These are phyloP conservation scores for Gymnorhina tibicen DNA, from an alignment of 2,113 vertebrate genomes.

Conservation along the genomic window DNA sequence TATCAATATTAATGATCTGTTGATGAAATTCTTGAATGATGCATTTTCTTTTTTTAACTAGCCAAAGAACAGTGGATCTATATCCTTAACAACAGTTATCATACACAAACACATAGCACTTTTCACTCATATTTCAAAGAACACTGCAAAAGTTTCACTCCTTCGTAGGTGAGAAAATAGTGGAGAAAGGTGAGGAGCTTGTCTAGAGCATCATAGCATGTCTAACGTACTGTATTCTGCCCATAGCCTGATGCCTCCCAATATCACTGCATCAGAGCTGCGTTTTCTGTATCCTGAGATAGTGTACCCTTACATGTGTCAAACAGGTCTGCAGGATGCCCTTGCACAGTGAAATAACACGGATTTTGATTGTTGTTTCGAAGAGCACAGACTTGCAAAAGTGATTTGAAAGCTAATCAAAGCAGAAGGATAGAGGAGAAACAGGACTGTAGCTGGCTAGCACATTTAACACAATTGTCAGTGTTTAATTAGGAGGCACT, in stretches of 20 bases:
- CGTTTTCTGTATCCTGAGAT: background rate
- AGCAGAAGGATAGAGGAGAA: background rate
- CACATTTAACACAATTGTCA: background rate
- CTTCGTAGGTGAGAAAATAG: background rate
- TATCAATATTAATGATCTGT: background rate
- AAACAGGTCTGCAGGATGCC: background rate
- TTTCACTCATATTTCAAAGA: background rate
- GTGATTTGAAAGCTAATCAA: background rate
- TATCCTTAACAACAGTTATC: background rate
- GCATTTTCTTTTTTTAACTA: background rate
- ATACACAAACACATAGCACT: background rate
- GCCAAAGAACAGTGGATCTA: background rate
- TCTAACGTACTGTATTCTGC: background rate
- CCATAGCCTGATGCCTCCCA: background rate
- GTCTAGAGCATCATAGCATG: background rate
- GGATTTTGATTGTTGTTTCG: background rate
- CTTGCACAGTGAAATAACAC: background rate
- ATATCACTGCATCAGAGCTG: background rate
- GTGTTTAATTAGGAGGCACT: slow-evolving; percentile 13
- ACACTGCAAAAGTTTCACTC: background rate
- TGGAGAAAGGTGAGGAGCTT: background rate
- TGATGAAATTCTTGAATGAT: background rate
- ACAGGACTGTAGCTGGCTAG: background rate
- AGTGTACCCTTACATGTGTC: background rate
- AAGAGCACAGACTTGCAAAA: background rate